phyloP scores from a whole-genome alignment of 1,140 invertebrate genomes.

The Saccostrea cuccullata region DNA sequence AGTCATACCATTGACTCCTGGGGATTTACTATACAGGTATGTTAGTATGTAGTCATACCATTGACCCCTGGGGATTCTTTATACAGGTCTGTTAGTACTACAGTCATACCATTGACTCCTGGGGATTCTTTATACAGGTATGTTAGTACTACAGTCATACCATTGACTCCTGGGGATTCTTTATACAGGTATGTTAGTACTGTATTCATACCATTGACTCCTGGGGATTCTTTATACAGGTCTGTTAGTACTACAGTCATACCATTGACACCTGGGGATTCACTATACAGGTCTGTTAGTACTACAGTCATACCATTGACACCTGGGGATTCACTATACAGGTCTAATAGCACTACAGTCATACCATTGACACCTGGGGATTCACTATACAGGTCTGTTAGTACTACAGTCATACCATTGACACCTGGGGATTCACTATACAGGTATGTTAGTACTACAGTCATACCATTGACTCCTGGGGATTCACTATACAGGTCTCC shows the following conservation, averaged over 20 bases:
- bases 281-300: slow-evolving; percentile 85
- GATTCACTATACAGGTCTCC: slow-evolving; percentile 90
- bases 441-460: slow-evolving; percentile 80
- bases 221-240: slow-evolving; percentile 94
- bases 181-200: slow-evolving; percentile 84
- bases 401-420: too few relatives aligned
- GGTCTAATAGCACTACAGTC: slow-evolving; percentile 76
- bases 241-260: slow-evolving; percentile 66
- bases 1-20: slow-evolving; percentile 83
- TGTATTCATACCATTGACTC: slow-evolving; percentile 80
- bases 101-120: slow-evolving; percentile 81
- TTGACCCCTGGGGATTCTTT: slow-evolving; percentile 93
- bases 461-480: slow-evolving; percentile 85
- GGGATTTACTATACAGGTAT: slow-evolving; percentile 92
- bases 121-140: slow-evolving; percentile 93
- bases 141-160: slow-evolving; percentile 41
- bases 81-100: slow-evolving; percentile 82
- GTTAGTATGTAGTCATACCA: background rate
- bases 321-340: slow-evolving; percentile 95
- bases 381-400: too few relatives aligned
- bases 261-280: slow-evolving; percentile 90
- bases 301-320: slow-evolving; percentile 75
- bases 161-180: slow-evolving; percentile 92
- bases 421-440: slow-evolving; percentile 95
- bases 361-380: too few relatives aligned